phyloP scores from a whole-genome alignment of 92 coral and sea anemone genomes.

The Blastomussa wellsi region DNA sequence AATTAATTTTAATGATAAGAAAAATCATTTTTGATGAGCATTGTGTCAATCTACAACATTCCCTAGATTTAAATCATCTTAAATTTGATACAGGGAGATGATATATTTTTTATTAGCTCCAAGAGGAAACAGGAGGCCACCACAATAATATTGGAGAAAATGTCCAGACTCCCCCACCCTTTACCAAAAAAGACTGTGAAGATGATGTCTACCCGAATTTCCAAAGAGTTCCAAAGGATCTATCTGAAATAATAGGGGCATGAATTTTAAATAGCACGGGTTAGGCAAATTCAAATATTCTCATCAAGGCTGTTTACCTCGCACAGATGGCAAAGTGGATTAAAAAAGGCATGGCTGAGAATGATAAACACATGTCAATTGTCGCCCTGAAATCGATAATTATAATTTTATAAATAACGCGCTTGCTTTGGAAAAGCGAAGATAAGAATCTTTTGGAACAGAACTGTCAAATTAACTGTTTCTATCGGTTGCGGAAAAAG shows the following conservation, averaged over 20 bases:
- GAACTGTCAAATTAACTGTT: constrained; percentile 21
- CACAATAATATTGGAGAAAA: constrained; percentile 19
- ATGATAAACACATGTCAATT: constrained; percentile 15
- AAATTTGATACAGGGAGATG: constrained; percentile 5
- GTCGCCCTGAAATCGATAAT: background rate
- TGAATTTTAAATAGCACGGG: background rate
- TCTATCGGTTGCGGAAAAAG: background rate
- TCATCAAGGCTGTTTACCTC: background rate
- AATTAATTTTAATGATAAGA: background rate
- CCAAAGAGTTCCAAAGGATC: background rate
- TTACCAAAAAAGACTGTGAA: background rate
- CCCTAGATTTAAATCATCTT: background rate
- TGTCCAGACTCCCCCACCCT: no score
- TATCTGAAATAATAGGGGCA: background rate
- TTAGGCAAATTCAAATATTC: background rate
- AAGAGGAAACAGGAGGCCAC: constrained; percentile 1
- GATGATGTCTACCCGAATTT: background rate
- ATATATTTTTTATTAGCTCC: background rate
- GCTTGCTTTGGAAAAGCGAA: background rate
- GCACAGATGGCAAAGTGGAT: background rate
- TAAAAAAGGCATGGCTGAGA: background rate
- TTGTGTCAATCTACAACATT: background rate
- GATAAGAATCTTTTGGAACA: constrained; percentile 30
- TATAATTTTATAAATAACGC: constrained; percentile 8
- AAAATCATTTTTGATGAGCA: background rate